A percentile compares a stretch with the other conserved stretches of the same genome.
phyloP scores from a whole-genome alignment of 2,797 vertebrate species.

The Microcaecilia unicolor region DNA sequence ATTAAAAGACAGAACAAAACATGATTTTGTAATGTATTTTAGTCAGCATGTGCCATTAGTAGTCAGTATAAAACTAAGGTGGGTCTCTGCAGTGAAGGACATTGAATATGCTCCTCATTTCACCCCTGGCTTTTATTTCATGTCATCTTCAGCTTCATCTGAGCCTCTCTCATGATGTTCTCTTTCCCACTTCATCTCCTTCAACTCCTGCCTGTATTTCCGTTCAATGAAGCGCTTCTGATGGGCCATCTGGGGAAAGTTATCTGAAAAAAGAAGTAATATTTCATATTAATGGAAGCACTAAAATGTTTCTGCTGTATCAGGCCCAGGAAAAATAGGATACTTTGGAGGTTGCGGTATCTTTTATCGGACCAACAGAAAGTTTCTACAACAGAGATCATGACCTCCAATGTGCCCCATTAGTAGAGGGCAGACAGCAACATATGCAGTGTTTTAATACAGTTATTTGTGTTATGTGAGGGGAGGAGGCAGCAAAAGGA shows the following conservation, averaged over 20 bases:
- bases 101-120: conserved; percentile 32
- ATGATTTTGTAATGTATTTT: conserved; percentile 31
- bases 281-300: too few relatives aligned
- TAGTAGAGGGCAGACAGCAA: too few relatives aligned
- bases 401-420: too few relatives aligned
- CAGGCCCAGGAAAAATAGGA: too few relatives aligned
- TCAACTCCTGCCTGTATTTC: conserved; percentile 96
- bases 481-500: too few relatives aligned
- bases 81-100: conserved; percentile 38
- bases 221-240: conserved; percentile 99
- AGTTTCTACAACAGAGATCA: too few relatives aligned
- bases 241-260: conserved; percentile 99
- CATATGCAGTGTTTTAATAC: too few relatives aligned
- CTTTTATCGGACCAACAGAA: too few relatives aligned
- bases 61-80: conserved; percentile 38
- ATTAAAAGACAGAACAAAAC: conserved; percentile 5
- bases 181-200: conserved; percentile 94
- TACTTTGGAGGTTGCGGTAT: too few relatives aligned
- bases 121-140: conserved; percentile 59
- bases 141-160: conserved; percentile 72
- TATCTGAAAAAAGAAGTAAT: conserved; percentile 74
- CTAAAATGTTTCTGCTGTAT: too few relatives aligned
- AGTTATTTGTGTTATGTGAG: too few relatives aligned
- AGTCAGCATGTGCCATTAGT: conserved; percentile 34
- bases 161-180: conserved; percentile 86